Base-by-base conservation (phyloP, 2,888 invertebrate species). In the Brassicogethes aeneus region DNA sequence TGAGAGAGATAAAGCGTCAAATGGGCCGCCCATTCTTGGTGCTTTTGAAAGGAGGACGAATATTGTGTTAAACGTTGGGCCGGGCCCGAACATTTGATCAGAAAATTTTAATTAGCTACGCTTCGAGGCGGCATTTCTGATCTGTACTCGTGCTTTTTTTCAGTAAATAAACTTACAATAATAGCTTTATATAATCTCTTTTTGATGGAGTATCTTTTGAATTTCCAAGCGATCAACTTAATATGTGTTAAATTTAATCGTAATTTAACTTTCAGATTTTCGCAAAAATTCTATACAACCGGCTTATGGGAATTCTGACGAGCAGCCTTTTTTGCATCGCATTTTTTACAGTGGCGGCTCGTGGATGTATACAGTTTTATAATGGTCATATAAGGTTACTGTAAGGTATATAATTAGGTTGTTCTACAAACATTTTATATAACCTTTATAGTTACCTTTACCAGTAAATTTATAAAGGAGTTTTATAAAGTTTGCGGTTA, bases 51-150 rank as follows among this genome's bases (percentile, higher is more conserved):
- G 32, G 14, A 32, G 8, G 14, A 32, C 12, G 32, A 32, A 32
- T 32, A 32, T 32, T 52, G 50, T 53, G 54, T 52, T 56, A 56
- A 56, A 56, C 51, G 54, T 34, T 56, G 56, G 56, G 56, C 45
- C 46, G 52, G 50, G 51, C 48, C 46, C 34, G 46, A 47, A 33
- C 31, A 47, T 48, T 52, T 47, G 56, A 56, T 55, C 53, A 54
- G 54, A 53, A 55, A 56, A 55, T 52, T 52, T 55, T 56, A 56
- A 56, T 56, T 56, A 53, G 54, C 51, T 54, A 51, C 53, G 56
- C 53, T 53, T 42, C 39, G 45, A 39, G 44, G 41, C 43, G 32
- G 32, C 32, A 32, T 32, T 32, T 32, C 32, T 32, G 32, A 32
- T 32, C n/a, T n/a, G 32, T 32, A 32, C 32, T 32, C 12, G 32